Conservation (phyloP, 2,113 vertebrate genomes). For the Cyanoramphus novaezelandiae region DNA sequence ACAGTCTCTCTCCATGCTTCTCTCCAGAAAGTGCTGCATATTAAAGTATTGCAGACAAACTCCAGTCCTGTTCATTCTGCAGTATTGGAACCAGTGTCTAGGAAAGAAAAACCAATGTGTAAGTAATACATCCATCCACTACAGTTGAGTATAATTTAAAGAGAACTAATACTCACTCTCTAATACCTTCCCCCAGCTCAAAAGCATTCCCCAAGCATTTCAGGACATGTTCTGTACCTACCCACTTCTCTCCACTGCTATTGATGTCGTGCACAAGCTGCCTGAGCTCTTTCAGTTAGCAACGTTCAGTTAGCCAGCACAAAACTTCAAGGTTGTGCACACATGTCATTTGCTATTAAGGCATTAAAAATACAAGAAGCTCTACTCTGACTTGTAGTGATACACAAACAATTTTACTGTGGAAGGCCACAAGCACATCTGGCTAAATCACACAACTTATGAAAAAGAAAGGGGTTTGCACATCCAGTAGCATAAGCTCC, state of each 20-base stretch:
- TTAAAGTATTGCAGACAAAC: slow-evolving; percentile 60
- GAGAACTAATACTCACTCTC: neutral
- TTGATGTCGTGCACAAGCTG: neutral
- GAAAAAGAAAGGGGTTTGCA: neutral
- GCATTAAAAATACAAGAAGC: neutral
- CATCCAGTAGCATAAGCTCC: neutral
- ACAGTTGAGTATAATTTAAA: neutral
- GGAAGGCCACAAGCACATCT: neutral
- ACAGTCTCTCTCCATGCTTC: slow-evolving; percentile 80
- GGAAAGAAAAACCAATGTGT: slow-evolving; percentile 39
- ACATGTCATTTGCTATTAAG: neutral
- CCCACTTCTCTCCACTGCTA: neutral
- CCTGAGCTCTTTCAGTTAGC: neutral
- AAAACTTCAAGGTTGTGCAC: neutral
- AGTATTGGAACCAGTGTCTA: slow-evolving; percentile 89
- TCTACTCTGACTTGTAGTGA: neutral
- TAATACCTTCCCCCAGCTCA: neutral
- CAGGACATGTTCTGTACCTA: neutral
- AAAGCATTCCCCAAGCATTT: neutral
- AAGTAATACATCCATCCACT: neutral
- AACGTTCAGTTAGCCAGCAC: neutral
- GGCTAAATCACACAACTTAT: neutral
- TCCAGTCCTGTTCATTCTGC: slow-evolving; percentile 76
- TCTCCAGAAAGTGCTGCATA: slow-evolving; percentile 68
- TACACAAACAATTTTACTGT: neutral